These are phyloP conservation scores for Cheilosia urbana DNA, from an alignment of 2,888 invertebrate genomes.

Conservation along the genomic window DNA sequence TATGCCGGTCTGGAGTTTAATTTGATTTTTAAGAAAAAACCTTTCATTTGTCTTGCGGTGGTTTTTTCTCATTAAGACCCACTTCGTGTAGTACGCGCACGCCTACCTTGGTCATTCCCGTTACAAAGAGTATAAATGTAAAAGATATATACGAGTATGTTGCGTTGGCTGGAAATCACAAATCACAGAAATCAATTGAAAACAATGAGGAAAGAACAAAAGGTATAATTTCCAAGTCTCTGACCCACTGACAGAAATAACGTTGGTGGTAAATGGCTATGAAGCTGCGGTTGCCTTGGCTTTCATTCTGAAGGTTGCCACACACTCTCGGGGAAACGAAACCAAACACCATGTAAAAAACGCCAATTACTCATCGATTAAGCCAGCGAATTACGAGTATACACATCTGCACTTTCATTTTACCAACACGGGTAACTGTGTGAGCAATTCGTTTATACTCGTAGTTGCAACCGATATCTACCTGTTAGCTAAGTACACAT, in stretches of 20 bases:
- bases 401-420: slow-evolving; percentile 57
- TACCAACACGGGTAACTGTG: slow-evolving; percentile 24
- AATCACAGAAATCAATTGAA: slow-evolving; percentile 68
- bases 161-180: not conserved
- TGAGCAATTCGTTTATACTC: slow-evolving; percentile 28
- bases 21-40: slow-evolving; percentile 52
- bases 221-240: slow-evolving; percentile 50
- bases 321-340: slow-evolving; percentile 30
- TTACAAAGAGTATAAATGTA: slow-evolving; percentile 36
- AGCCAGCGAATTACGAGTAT: slow-evolving; percentile 12
- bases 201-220: slow-evolving; percentile 59
- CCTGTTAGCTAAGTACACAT: slow-evolving; percentile 16
- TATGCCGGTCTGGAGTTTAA: slow-evolving; percentile 30
- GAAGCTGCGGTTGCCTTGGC: slow-evolving; percentile 58
- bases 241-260: slow-evolving; percentile 67
- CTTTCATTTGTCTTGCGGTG: slow-evolving; percentile 54
- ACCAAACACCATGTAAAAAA: slow-evolving; percentile 48
- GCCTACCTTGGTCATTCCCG: slow-evolving; percentile 44
- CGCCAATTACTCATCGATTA: slow-evolving; percentile 71
- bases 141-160: slow-evolving; percentile 19
- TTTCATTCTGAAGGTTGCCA: slow-evolving; percentile 50
- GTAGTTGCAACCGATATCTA: slow-evolving; percentile 23
- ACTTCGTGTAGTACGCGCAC: slow-evolving; percentile 41
- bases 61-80: slow-evolving; percentile 49
- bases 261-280: slow-evolving; percentile 15